Percentiles rank a stretch among this genome's conserved stretches.
Conservation (phyloP, 2,888 invertebrate genomes). For the Neoitamus cyanurus region DNA sequence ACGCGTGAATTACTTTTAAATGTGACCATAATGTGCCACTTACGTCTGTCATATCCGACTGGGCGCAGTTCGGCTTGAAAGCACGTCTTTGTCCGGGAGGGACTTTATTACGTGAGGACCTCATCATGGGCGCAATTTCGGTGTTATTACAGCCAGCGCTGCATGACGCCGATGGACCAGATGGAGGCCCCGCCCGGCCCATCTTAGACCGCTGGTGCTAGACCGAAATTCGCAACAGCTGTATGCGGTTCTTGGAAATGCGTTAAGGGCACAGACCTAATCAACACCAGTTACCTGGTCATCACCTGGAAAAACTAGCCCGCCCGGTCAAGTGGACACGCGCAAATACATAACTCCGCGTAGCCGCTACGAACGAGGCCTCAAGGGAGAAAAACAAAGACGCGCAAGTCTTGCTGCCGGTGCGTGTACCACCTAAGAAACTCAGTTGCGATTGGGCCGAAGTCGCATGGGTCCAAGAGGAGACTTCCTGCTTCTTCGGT, state of each 20-base stretch:
- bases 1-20: conserved; percentile 38
- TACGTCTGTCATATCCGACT: conserved; percentile 1
- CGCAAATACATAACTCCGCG: conserved; percentile 18
- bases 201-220: neutral
- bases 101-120: conserved; percentile 17
- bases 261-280: neutral
- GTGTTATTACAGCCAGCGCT: neutral
- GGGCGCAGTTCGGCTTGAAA: neutral
- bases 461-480: conserved; percentile 26
- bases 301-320: neutral
- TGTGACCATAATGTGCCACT: conserved; percentile 33
- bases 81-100: neutral
- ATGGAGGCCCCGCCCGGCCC: neutral
- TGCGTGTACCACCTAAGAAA: neutral
- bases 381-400: neutral
- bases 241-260: neutral
- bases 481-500: conserved; percentile 50
- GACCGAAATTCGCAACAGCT: neutral
- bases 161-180: neutral
- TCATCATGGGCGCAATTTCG: neutral
- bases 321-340: conserved; percentile 2
- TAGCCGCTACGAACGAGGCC: neutral
- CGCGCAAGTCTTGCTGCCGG: neutral
- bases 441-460: neutral
- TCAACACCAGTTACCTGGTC: neutral